Percentiles rank a stretch among this genome's conserved stretches.
phyloP scores from a whole-genome alignment of 2,888 invertebrate genomes.

The Drosophila koepferae region DNA sequence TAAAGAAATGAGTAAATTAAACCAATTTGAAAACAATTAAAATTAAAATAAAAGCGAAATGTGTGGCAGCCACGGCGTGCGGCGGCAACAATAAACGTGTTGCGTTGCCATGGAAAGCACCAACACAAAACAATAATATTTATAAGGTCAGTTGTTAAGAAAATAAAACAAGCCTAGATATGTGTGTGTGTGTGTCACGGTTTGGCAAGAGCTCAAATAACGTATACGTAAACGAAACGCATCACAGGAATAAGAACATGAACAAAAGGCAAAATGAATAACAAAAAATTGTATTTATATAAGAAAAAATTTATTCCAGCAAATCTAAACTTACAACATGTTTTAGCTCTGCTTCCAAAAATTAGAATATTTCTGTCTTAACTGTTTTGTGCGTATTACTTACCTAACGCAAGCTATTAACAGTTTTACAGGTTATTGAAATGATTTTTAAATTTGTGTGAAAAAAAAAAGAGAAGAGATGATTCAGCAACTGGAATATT shows the following conservation, averaged over 20 bases:
- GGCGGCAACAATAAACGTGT: slow-evolving; percentile 30
- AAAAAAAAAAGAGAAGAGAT: background rate
- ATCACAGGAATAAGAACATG: background rate
- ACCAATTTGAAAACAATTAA: background rate
- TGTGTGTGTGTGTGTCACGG: slow-evolving; percentile 9
- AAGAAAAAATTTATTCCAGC: background rate
- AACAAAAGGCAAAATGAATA: background rate
- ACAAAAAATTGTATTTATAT: too few relatives aligned
- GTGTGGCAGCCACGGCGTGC: slow-evolving; percentile 8
- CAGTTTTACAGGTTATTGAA: slow-evolving; percentile 45
- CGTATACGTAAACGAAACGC: slow-evolving; percentile 42
- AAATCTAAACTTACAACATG: background rate
- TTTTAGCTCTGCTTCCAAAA: background rate
- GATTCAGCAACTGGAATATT: slow-evolving; percentile 23
- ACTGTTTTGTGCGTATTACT: background rate
- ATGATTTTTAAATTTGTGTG: background rate
- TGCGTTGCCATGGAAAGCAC: slow-evolving; percentile 41
- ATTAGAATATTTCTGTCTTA: background rate
- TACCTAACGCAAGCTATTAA: slow-evolving; percentile 7
- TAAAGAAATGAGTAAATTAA: slow-evolving; percentile 25
- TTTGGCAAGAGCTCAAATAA: slow-evolving; percentile 33
- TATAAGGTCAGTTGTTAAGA: slow-evolving; percentile 52
- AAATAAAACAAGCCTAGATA: background rate
- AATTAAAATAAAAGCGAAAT: slow-evolving; percentile 20
- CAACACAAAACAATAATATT: slow-evolving; percentile 18